Evolutionary conservation across 2,797 vertebrate species (phyloP).

Genomic region (Tauraco hartlaubi): DNA sequence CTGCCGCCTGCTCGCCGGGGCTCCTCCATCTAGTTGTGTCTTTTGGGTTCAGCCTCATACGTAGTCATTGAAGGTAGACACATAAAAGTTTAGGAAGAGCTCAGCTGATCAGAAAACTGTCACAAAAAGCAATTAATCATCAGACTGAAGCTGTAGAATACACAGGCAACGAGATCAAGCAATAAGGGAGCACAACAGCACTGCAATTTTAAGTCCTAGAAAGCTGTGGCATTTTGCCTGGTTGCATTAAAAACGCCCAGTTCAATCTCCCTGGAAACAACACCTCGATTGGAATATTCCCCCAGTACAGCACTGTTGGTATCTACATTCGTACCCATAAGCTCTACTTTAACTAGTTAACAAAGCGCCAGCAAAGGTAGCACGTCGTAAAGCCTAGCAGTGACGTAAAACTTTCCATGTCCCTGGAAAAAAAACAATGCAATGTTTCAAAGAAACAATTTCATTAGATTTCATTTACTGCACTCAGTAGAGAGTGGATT

Average conservation of each 20-base stretch:
- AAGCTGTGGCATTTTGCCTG: neutral
- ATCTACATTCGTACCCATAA: neutral
- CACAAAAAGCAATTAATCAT: neutral
- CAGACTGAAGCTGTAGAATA: neutral
- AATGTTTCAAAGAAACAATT: slow-evolving; percentile 15
- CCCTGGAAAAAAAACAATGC: neutral
- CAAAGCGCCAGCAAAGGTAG: neutral
- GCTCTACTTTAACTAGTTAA: neutral
- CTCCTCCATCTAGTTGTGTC: neutral
- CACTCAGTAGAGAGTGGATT: neutral
- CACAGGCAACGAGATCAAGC: neutral
- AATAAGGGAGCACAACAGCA: neutral
- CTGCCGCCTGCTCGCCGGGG: fast-evolving
- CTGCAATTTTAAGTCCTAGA: neutral
- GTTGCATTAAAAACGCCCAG: neutral
- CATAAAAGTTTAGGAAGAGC: neutral
- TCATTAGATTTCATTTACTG: neutral
- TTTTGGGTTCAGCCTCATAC: neutral
- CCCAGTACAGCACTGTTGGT: fast-evolving
- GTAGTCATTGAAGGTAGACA: neutral
- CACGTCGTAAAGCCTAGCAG: neutral
- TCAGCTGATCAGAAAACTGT: neutral
- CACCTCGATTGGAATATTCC: neutral
- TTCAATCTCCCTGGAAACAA: neutral
- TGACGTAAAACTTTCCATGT: neutral